A percentile compares a stretch with the other conserved stretches of the same genome.
phyloP scores from a whole-genome alignment of 2,113 vertebrate genomes.

The Antennarius striatus region DNA sequence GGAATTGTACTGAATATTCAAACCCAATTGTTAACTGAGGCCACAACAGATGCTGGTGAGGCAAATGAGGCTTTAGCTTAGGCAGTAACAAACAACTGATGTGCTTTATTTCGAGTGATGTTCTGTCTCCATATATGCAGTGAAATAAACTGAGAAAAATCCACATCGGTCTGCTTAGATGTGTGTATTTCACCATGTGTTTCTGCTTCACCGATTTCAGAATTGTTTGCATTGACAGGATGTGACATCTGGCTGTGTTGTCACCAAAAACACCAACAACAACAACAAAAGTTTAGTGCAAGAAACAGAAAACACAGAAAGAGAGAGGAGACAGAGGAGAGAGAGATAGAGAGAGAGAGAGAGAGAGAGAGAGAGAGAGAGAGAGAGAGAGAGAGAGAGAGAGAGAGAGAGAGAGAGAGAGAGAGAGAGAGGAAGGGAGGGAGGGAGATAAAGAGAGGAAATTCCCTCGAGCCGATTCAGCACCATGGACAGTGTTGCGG shows the following conservation, averaged over 20 bases:
- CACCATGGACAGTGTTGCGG: conserved; percentile 63
- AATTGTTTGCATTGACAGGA: background rate
- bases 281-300: conserved; percentile 27
- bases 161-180: too few species aligned
- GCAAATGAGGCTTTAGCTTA: background rate
- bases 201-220: too few species aligned
- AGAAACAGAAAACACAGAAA: conserved; percentile 14
- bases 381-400: conserved; percentile 14
- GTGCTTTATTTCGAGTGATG: background rate
- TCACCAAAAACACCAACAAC: background rate
- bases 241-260: conserved; percentile 9
- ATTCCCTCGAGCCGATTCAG: conserved; percentile 61
- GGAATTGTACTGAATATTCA: too few species aligned
- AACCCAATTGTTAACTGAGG: too few species aligned
- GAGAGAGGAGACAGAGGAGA: conserved; percentile 12
- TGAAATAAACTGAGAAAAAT: too few species aligned
- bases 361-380: conserved; percentile 33
- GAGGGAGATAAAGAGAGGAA: conserved; percentile 37
- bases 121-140: too few species aligned
- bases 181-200: too few species aligned
- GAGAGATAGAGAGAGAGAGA: conserved; percentile 13
- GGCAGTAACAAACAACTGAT: background rate
- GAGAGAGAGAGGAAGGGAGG: conserved; percentile 14
- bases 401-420: conserved; percentile 16
- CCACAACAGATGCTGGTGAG: too few species aligned